Conservation (phyloP, 92 coral and sea anemone genomes). For the Bergia sp. region DNA sequence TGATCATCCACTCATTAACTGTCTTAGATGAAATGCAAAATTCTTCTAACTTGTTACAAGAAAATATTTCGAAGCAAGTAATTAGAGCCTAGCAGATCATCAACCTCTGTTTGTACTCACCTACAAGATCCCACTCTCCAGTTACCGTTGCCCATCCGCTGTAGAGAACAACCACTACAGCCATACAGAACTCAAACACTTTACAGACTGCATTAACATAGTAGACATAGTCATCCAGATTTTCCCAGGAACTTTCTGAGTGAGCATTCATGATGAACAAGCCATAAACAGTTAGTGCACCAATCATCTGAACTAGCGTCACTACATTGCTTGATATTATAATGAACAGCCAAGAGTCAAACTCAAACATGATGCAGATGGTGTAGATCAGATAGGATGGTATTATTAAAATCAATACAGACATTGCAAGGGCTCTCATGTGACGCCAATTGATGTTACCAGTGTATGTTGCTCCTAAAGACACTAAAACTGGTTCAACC, state of each 20-base stretch:
- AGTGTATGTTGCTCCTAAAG: slow-evolving; percentile 83
- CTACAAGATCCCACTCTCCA: slow-evolving; percentile 89
- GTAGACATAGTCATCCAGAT: slow-evolving; percentile 92
- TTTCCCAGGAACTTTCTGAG: slow-evolving; percentile 66
- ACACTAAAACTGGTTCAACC: slow-evolving; percentile 78
- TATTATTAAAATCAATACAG: slow-evolving; percentile 63
- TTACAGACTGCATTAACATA: slow-evolving; percentile 88
- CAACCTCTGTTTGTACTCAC: slow-evolving; percentile 48
- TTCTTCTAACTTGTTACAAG: too few species aligned
- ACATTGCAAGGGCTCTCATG: slow-evolving; percentile 66
- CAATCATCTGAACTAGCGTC: slow-evolving; percentile 80
- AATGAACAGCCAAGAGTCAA: slow-evolving; percentile 90
- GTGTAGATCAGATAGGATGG: slow-evolving; percentile 71
- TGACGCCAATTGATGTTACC: slow-evolving; percentile 66
- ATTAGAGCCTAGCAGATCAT: neutral
- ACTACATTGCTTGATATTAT: slow-evolving; percentile 88
- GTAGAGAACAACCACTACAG: slow-evolving; percentile 78
- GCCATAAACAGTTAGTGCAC: slow-evolving; percentile 75
- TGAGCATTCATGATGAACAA: slow-evolving; percentile 82
- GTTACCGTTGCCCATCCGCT: slow-evolving; percentile 84
- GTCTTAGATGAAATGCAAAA: too few species aligned
- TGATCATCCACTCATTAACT: too few species aligned
- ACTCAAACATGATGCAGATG: slow-evolving; percentile 72
- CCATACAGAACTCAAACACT: slow-evolving; percentile 89
- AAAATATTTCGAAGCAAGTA: neutral